Base-by-base conservation (phyloP, 2,888 invertebrate species). In the Cepaea hortensis region DNA sequence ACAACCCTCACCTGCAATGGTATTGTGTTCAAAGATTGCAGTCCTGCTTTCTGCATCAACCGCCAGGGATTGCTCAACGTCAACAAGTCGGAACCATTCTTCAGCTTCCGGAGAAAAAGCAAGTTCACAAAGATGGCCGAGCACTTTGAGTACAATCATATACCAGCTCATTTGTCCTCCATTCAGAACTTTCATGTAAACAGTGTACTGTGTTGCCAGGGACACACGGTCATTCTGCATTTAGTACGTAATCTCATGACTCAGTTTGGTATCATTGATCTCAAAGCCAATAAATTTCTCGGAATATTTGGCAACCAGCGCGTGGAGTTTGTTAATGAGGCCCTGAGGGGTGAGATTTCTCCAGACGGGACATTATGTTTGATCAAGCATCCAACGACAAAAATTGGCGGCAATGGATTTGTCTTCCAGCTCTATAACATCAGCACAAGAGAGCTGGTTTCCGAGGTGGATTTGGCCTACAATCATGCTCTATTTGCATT, bases 61-160 rank as follows among this genome's bases (percentile, higher is more conserved):
- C 91, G 93, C 15, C 94, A 94, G 86, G 93, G 93, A 48, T 93
- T 94, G 89, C 93, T 94, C 87, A 94, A 93, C 89, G 93, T 94
- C 89, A 93, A 92, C 90, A 94, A 93, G 89, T 91, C 92, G 13
- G 92, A 91, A 50, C 91, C 93, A 20, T 90, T 94, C 86, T 94
- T 94, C 90, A 92, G 93, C 86, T 94, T 94, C 90, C 89, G 94
- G 77, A 90, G 94, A 84, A 91, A 93, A 76, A 92, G 92, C 89
- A 94, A 94, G 89, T 94, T 94, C 90, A 93, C 94, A 20, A 94
- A 94, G 90, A 94, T 94, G 94, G 94, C 94, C 0, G 94, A 94
- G 90, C 94, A 94, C 91, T 94, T 94, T 88, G 94, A 94, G 88
- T 94, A 94, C 91, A 94, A 94, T 90, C 94, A 94, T 90, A 94